A percentile compares a stretch with the other conserved stretches of the same genome.
Conservation (phyloP, 2,888 invertebrate species). For the Mythimna loreyi region DNA sequence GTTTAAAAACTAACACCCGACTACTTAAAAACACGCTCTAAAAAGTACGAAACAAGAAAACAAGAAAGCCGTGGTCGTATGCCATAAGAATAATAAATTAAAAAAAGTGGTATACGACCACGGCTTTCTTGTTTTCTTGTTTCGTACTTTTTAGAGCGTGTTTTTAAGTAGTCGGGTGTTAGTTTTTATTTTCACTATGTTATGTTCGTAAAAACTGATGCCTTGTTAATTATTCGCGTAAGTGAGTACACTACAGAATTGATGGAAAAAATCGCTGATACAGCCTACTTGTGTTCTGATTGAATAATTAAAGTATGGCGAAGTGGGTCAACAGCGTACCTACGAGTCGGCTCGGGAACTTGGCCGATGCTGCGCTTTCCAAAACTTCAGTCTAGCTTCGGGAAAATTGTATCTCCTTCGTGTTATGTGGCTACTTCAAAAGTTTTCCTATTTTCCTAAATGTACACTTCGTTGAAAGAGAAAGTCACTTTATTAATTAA, state of each 20-base stretch:
- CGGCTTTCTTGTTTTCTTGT: too few species aligned
- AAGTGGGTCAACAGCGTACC: slow-evolving; percentile 73
- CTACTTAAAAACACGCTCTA: too few species aligned
- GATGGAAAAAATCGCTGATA: slow-evolving; percentile 7
- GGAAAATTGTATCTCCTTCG: slow-evolving; percentile 51
- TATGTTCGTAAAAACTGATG: too few species aligned
- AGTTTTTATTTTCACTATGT: too few species aligned
- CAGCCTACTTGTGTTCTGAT: slow-evolving; percentile 33
- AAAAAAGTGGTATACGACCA: too few species aligned
- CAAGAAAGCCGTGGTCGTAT: too few species aligned
- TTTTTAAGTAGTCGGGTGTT: too few species aligned
- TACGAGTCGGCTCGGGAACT: slow-evolving; percentile 66
- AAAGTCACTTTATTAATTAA: slow-evolving; percentile 33
- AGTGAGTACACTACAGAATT: not conserved
- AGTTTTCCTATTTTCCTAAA: slow-evolving; percentile 40
- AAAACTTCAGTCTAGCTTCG: slow-evolving; percentile 63
- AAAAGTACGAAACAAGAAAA: too few species aligned
- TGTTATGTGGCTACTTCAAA: slow-evolving; percentile 52
- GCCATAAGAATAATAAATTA: too few species aligned
- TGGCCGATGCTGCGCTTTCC: slow-evolving; percentile 66
- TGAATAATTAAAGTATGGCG: slow-evolving; percentile 54
- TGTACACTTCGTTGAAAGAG: slow-evolving; percentile 8
- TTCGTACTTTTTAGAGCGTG: too few species aligned
- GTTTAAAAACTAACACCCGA: too few species aligned
- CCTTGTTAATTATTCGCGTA: not conserved